Evolutionary conservation across 2,797 vertebrate genomes (phyloP).

Genomic region (Falco naumanni): DNA sequence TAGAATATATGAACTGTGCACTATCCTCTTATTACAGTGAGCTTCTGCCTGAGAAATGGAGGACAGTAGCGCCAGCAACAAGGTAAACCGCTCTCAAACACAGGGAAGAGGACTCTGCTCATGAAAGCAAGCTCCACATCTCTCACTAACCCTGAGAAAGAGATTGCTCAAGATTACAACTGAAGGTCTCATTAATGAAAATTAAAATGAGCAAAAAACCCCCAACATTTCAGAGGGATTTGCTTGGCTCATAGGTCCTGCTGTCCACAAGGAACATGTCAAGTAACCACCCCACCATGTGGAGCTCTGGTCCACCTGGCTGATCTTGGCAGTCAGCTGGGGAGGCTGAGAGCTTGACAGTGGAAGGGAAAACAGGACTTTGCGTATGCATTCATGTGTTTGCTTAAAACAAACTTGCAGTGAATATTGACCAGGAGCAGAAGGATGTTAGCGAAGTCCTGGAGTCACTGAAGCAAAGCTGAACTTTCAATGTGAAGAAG

Average conservation of each 20-base stretch:
- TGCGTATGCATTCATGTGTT: neutral
- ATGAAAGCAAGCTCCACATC: neutral
- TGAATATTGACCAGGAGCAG: neutral
- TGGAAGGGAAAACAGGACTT: neutral
- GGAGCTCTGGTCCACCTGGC: rapidly evolving
- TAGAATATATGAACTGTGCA: neutral
- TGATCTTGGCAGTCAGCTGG: neutral
- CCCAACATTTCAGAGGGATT: neutral
- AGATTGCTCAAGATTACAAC: neutral
- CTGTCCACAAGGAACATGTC: neutral
- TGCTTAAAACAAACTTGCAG: neutral
- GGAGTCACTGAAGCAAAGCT: neutral
- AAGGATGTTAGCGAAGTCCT: neutral
- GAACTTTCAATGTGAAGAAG: neutral
- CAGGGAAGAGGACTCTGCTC: neutral
- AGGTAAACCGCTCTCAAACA: neutral
- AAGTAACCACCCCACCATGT: neutral
- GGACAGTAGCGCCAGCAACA: neutral
- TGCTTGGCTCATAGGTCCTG: neutral
- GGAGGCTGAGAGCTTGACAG: neutral
- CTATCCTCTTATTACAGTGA: neutral
- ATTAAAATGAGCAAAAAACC: too few species aligned
- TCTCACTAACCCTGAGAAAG: neutral
- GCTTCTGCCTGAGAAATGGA: neutral
- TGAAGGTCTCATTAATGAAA: neutral